phyloP scores from a whole-genome alignment of 1,140 invertebrate species.

The Cyphomyrmex costatus region DNA sequence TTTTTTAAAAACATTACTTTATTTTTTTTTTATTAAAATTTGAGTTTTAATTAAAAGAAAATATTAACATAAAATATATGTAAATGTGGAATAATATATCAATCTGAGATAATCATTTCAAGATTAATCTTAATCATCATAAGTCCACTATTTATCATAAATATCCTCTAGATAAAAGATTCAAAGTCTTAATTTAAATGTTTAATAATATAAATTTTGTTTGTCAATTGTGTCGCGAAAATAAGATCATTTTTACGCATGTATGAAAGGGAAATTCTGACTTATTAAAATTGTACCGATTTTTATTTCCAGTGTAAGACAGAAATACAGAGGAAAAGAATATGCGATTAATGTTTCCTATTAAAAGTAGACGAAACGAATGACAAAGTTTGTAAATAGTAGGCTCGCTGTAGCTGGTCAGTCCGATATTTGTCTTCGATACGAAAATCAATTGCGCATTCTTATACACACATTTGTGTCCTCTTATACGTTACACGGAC shows the following conservation, averaged over 20 bases:
- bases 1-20: background rate
- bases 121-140: background rate
- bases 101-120: background rate
- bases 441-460: slow-evolving; percentile 29
- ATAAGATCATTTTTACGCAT: background rate
- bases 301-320: slow-evolving; percentile 34
- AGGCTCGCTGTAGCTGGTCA: slow-evolving; percentile 81
- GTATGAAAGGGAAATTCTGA: slow-evolving; percentile 9
- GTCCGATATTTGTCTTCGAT: slow-evolving; percentile 67
- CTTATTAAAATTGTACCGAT: background rate
- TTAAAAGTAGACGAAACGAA: slow-evolving; percentile 74
- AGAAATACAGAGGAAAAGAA: slow-evolving; percentile 51
- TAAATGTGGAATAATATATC: background rate
- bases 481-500: background rate
- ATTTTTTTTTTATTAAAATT: background rate
- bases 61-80: background rate
- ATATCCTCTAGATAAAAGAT: background rate
- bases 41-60: background rate
- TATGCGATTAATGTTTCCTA: slow-evolving; percentile 78
- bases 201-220: background rate
- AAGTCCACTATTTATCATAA: background rate
- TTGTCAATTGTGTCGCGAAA: background rate
- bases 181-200: background rate
- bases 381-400: slow-evolving; percentile 78
- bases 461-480: slow-evolving; percentile 18